Base-by-base conservation (phyloP, 2,797 vertebrate species). In the Rachycentron canadum region DNA sequence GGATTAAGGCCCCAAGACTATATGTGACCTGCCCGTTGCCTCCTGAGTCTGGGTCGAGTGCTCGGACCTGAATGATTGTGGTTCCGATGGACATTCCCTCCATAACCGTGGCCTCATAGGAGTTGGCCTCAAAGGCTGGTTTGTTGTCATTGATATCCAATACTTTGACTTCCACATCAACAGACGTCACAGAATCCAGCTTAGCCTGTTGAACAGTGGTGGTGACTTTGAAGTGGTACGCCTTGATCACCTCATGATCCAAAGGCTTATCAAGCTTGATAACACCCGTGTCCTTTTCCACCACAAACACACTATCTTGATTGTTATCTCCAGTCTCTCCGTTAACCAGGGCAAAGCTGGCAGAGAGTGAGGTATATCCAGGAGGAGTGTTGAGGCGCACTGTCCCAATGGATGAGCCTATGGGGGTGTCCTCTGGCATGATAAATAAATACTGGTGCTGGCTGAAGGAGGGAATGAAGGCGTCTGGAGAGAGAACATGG, bases 101-200 rank as follows among this genome's bases (percentile, higher is more conserved):
- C 94, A 97, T 98, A 73, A 99, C 88, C 16, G 96, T 92, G 9
- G 97, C 94, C 45, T 98, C 96, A 9, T 99, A 99, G 57, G 83
- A 93, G 45, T 91, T 88, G 0, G 97, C 87, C 72, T 98, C 97
- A 94, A 99, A 99, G 9, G 92, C 78, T n/a, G 98, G 98, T 66
- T 96, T 98, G 91, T 99, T 99, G 91, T 99, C 98, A 76, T 99
- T 99, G 25, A 98, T 59, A 88, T 99, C 98, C 75, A 97, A 87
- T 16, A 99, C 94, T 89, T 96, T 97, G 66, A 99, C 84, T 61
- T 98, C 97, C 21, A 99, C 93, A 69, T 99, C 96, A 52, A 97
- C 96, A 0, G 95, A 95, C 56, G 96, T 90, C 58, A 99, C 95
- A 17, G 96, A 89, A 25, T 97, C 96, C 49, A 99, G 90, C 56